Evolutionary conservation across 2,888 invertebrate genomes (phyloP), one percentile per base, ranked within the genome.

Genomic region (Andrena bucephala): DNA sequence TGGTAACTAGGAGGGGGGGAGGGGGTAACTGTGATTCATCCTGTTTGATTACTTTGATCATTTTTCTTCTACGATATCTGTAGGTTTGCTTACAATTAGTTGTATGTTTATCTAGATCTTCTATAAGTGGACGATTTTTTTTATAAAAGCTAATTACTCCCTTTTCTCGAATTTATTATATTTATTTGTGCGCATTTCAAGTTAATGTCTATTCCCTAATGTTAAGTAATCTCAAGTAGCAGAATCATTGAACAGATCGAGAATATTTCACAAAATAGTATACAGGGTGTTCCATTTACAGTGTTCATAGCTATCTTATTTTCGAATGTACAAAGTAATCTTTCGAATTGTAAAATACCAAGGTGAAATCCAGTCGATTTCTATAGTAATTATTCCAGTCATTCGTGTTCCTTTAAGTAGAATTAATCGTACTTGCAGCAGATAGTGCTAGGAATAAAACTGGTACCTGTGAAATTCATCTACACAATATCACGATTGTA

Each of bases 231-330:
- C 33, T 63, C 42, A 48, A 75, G 29, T 59, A 75, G 73, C 24
- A 27, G 57, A 59, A 78, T 68, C 16, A n/a, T 42, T 33, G 36
- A 66, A 65, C n/a, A 50, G 52, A 50, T 80, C 33, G 57, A 42
- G 42, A 48, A 52, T 48, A 48, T 57, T 70, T 78, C 69, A 67
- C 16, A 4, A 69, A 79, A 68, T 50, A 85, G 75, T 71, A 81
- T 81, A 84, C 81, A 86, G 76, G 81, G 77, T 84, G 84, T 81
- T 71, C 75, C 78, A 76, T 71, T 86, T 81, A 71, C 75, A 78
- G 86, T 86, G 81, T 86, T 86, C 84, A 83, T 86, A 83, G 65
- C 7, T 75, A 59, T 20, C 69, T 83, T 76, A 76, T 76, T 86
- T 83, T 54, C 42, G 31, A 66, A n/a, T 78, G 75, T 85, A 81